Conservation (phyloP, 92 coral and sea anemone species). For the Blastomussa wellsi region DNA sequence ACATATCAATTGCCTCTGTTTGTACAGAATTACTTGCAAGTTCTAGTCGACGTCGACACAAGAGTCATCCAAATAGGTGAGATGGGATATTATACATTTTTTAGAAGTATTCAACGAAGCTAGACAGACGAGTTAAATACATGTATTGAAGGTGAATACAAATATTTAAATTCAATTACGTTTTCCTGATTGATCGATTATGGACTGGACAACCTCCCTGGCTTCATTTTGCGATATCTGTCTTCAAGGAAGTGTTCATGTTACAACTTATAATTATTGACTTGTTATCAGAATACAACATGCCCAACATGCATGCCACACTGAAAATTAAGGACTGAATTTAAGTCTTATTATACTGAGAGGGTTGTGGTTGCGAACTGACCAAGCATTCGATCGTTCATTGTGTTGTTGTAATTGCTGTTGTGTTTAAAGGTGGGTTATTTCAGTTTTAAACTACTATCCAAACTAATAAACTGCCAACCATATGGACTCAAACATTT, state of each 20-base stretch:
- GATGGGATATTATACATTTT: neutral
- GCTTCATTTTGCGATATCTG: neutral
- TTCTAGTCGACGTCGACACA: neutral
- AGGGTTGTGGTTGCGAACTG: neutral
- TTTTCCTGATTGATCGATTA: neutral
- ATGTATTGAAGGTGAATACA: neutral
- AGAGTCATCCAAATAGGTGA: neutral
- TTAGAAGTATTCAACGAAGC: neutral
- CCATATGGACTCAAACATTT: too few relatives aligned
- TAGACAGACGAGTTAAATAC: neutral
- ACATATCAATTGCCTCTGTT: neutral
- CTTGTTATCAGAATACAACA: neutral
- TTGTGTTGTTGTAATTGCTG: too few relatives aligned
- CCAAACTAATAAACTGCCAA: too few relatives aligned
- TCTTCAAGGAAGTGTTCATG: conserved; percentile 8
- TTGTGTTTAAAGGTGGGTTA: too few relatives aligned
- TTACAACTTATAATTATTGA: neutral
- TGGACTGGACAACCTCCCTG: neutral
- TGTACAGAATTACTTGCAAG: neutral
- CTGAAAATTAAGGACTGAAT: neutral
- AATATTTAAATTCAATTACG: neutral
- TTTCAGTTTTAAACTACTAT: too few relatives aligned
- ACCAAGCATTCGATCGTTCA: neutral
- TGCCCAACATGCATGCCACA: too few relatives aligned
- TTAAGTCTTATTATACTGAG: neutral